Evolutionary conservation across 1,140 invertebrate species (phyloP).

Genomic region (Dendrolimus punctatus): DNA sequence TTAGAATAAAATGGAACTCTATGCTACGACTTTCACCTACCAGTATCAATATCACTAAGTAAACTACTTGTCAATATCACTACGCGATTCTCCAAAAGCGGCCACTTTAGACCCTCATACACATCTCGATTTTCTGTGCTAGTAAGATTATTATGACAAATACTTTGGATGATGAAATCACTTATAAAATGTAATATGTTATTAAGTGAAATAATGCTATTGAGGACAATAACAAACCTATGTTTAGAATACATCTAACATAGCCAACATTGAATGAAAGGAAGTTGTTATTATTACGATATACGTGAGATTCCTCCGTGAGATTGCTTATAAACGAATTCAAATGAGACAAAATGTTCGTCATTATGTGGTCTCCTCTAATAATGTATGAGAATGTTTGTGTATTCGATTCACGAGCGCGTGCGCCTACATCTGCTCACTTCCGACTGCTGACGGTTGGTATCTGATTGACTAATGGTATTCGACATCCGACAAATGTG

Average conservation of each 20-base stretch:
- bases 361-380: slow-evolving; percentile 4
- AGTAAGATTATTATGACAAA: too few species aligned
- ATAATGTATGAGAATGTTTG: slow-evolving; percentile 1
- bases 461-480: slow-evolving; percentile 16
- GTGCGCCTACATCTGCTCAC: slow-evolving; percentile 16
- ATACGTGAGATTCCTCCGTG: slow-evolving; percentile 18
- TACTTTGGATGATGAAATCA: too few species aligned
- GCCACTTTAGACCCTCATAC: too few species aligned
- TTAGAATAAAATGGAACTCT: too few species aligned
- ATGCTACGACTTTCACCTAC: too few species aligned
- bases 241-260: slow-evolving; percentile 3
- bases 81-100: too few species aligned
- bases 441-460: slow-evolving; percentile 15
- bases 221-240: background rate
- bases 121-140: too few species aligned
- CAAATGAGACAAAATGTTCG: slow-evolving; percentile 13
- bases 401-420: slow-evolving; percentile 13
- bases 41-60: too few species aligned
- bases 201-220: too few species aligned
- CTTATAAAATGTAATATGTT: too few species aligned
- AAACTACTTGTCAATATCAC: too few species aligned
- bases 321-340: slow-evolving; percentile 17
- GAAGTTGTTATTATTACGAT: slow-evolving; percentile 26
- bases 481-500: slow-evolving; percentile 6
- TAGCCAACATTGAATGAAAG: slow-evolving; percentile 16